Base-by-base conservation (phyloP, 2,888 invertebrate genomes). In the Mystacides longicornis region DNA sequence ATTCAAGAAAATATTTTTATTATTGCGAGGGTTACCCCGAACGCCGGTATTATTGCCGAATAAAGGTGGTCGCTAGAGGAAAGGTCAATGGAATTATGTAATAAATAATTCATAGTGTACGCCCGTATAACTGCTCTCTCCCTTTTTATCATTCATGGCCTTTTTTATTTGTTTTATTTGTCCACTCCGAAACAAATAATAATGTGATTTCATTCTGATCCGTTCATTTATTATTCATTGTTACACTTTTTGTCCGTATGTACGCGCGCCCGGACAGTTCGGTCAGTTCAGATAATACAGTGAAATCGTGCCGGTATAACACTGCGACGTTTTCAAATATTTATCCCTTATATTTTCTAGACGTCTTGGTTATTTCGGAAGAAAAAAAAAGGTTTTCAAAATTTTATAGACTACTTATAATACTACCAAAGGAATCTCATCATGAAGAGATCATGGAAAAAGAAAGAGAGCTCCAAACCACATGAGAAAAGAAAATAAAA, bases 71-170 rank as follows among this genome's bases (percentile, higher is more conserved):
- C 37, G 37, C 37, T 14, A 37, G 37, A 37, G 37, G 14, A 37
- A 37, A 37, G 37, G 37, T 37, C 37, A 37, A 37, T 37, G 37
- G 37, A 37, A 37, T 37, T n/a, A 37, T 37, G 37, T 37, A 37
- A 37, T 37, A 37, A 37, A 37, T 37, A n/a, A 37, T 37, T 37
- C 37, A 37, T 37, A 7, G 7, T 14, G 4, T n/a, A 14, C 14
- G n/a, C n/a, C n/a, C n/a, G 16, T 27, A 37, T 37, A 37, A 14
- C n/a, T 37, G 37, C 37, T 16, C 16, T 37, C 37, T 37, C 37
- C 37, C 37, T 37, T 37, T 37, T 37, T 37, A 7, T 14, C 37
- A 37, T 37, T 37, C 37, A 37, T 37, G 37, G 7, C 37, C 37
- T 37, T 37, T 37, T 37, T 37, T 37, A 37, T 37, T 37, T 37